A percentile compares a stretch with the other conserved stretches of the same genome.
phyloP scores from a whole-genome alignment of 2,113 vertebrate species.

The Tachuris rubrigastra region DNA sequence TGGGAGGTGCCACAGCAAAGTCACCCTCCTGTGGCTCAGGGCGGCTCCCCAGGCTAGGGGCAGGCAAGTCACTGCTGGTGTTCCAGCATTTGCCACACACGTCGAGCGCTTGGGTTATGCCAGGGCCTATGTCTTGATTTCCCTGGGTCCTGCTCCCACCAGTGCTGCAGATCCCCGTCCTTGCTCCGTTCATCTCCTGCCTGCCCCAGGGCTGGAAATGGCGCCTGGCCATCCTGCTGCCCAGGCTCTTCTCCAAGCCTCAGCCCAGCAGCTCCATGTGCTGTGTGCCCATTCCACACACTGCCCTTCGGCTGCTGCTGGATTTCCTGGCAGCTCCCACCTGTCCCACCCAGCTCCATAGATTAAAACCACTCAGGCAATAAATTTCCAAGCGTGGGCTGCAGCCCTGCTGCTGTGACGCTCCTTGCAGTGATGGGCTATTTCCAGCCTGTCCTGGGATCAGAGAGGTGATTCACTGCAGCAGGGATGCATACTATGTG shows the following conservation, averaged over 20 bases:
- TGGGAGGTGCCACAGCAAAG: background rate
- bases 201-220: background rate
- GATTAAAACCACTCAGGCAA: background rate
- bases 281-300: background rate
- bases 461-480: constrained; percentile 29
- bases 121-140: background rate
- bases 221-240: background rate
- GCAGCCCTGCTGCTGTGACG: background rate
- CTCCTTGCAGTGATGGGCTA: constrained; percentile 32
- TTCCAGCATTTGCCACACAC: background rate
- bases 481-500: constrained; percentile 52
- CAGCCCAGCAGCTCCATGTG: background rate
- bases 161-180: background rate
- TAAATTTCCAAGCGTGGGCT: background rate
- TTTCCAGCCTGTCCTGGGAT: constrained; percentile 60
- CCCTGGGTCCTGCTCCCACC: background rate
- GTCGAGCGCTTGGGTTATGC: background rate
- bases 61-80: fast-evolving
- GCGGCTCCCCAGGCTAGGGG: fast-evolving
- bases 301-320: background rate
- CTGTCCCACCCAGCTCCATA: background rate
- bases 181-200: background rate
- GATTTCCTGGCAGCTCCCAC: background rate
- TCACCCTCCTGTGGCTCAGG: background rate
- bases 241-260: background rate